Evolutionary conservation across 2,797 vertebrate genomes (phyloP).

Genomic region (Danio aesculapii): DNA sequence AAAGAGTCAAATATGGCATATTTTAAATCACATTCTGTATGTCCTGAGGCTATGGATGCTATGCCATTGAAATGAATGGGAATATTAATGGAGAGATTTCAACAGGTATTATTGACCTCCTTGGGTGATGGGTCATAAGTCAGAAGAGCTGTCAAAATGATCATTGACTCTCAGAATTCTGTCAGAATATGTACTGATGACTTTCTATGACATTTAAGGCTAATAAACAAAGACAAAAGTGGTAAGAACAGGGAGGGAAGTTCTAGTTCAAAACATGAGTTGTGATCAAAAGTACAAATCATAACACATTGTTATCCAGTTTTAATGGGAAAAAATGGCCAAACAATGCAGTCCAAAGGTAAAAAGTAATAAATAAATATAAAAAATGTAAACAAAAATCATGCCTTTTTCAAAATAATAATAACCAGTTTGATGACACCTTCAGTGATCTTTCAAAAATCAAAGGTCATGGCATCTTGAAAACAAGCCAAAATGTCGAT

Average conservation of each 20-base stretch:
- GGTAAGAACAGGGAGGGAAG: background rate
- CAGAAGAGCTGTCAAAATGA: background rate
- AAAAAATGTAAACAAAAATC: no score
- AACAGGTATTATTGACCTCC: background rate
- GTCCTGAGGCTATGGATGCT: background rate
- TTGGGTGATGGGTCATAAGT: background rate
- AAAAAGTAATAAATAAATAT: no score
- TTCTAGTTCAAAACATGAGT: background rate
- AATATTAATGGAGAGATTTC: background rate
- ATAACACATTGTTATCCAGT: background rate
- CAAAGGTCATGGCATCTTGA: background rate
- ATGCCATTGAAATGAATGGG: background rate
- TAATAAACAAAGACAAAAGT: conserved; percentile 26
- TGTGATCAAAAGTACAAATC: background rate
- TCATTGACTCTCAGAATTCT: no score
- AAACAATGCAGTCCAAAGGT: background rate
- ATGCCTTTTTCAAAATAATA: background rate
- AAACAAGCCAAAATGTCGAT: conserved; percentile 4
- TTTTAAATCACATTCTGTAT: background rate
- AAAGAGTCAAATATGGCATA: background rate
- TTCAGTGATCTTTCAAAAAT: background rate
- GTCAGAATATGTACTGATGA: no score
- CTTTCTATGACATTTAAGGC: conserved; percentile 19
- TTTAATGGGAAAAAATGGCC: background rate
- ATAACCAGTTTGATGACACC: background rate